Evolutionary conservation across 2,888 invertebrate genomes (phyloP).

Genomic region (Sesia apiformis): DNA sequence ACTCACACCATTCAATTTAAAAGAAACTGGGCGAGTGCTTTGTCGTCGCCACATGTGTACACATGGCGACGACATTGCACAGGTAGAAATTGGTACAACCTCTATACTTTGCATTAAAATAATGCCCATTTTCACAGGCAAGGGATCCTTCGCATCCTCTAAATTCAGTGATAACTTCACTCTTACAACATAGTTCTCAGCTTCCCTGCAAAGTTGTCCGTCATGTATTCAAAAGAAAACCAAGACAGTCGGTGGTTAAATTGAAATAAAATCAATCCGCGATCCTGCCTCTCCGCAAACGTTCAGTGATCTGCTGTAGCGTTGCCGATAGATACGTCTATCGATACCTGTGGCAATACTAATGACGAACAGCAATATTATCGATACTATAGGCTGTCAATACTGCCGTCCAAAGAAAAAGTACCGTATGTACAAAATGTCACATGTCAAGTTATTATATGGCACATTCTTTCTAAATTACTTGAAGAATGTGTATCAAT

Average conservation of each 20-base stretch:
- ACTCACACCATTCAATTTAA: conserved; percentile 73
- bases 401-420: too few relatives aligned
- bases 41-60: conserved; percentile 34
- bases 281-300: conserved; percentile 39
- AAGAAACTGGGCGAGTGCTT: conserved; percentile 68
- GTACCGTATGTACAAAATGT: too few relatives aligned
- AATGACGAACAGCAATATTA: too few relatives aligned
- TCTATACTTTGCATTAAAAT: conserved; percentile 95
- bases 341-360: too few relatives aligned
- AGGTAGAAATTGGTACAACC: conserved; percentile 79
- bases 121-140: conserved; percentile 87
- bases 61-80: conserved; percentile 65
- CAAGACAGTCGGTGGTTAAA: conserved; percentile 46
- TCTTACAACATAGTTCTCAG: conserved; percentile 67
- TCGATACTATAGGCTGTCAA: too few relatives aligned
- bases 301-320: conserved; percentile 14
- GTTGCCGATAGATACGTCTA: too few relatives aligned
- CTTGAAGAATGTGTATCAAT: too few relatives aligned
- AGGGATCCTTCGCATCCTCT: conserved; percentile 70
- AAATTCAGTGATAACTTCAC: conserved; percentile 64
- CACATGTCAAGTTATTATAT: too few relatives aligned
- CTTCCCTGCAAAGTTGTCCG: conserved; percentile 72
- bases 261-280: conserved; percentile 41
- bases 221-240: conserved; percentile 66
- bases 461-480: too few relatives aligned